Conservation (phyloP, 2,797 vertebrate genomes). For the Rhynchonycteris naso region DNA sequence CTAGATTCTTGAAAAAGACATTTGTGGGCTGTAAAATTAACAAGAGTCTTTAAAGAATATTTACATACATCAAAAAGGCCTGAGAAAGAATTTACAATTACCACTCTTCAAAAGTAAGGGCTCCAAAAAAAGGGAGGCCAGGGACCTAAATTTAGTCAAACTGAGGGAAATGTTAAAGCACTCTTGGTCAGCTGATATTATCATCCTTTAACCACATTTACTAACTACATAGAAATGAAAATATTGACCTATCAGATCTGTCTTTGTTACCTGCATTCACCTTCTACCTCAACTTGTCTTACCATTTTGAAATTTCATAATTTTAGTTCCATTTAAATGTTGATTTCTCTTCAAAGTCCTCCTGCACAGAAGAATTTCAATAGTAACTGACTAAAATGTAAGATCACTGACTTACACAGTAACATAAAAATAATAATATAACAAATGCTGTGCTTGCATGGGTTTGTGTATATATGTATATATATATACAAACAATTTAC, state of each 20-base stretch:
- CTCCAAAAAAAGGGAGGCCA: not conserved
- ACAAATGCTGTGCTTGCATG: not conserved
- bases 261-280: not conserved
- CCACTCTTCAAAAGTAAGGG: not conserved
- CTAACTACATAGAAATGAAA: not conserved
- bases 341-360: conserved; percentile 13
- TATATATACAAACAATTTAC: not conserved
- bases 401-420: not conserved
- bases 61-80: not conserved
- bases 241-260: not conserved
- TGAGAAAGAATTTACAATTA: not conserved
- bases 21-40: not conserved
- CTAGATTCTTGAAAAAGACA: not conserved
- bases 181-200: not conserved
- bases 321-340: not conserved
- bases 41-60: not conserved
- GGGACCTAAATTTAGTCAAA: not conserved
- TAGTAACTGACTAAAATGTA: not conserved
- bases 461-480: not conserved
- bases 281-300: not conserved
- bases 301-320: not conserved
- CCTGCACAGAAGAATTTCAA: not conserved
- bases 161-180: not conserved
- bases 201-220: not conserved
- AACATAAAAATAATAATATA: not conserved